Conservation (phyloP, 2,113 vertebrate species). For the Coptodon bakossiorum region DNA sequence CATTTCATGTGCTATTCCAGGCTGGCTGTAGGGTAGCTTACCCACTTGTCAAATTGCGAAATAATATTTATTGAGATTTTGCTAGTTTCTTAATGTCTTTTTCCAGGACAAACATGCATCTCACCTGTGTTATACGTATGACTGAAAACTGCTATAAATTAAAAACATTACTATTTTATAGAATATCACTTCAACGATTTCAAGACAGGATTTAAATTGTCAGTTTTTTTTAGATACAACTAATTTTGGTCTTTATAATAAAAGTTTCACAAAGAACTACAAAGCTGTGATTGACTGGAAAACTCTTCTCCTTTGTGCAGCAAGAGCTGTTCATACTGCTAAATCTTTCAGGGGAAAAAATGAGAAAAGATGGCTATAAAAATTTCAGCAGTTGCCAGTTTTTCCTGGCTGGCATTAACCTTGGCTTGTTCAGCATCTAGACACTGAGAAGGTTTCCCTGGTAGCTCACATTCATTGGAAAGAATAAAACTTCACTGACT, state of each 20-base stretch:
- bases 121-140: neutral
- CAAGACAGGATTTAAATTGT: neutral
- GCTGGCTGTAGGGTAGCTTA: neutral
- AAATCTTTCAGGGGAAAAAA: neutral
- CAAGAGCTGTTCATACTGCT: neutral
- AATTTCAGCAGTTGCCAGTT: neutral
- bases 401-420: neutral
- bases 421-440: neutral
- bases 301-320: neutral
- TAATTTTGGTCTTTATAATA: neutral
- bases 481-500: neutral
- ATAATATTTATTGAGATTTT: neutral
- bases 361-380: neutral
- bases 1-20: neutral
- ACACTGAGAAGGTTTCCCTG: neutral
- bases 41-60: neutral
- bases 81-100: neutral
- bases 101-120: neutral
- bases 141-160: neutral
- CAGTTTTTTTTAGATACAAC: neutral
- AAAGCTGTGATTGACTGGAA: neutral
- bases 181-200: accelerated
- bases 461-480: neutral
- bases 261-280: neutral
- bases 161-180: neutral